phyloP scores from a whole-genome alignment of 2,888 invertebrate genomes.

The Acanthacorydalis orientalis region DNA sequence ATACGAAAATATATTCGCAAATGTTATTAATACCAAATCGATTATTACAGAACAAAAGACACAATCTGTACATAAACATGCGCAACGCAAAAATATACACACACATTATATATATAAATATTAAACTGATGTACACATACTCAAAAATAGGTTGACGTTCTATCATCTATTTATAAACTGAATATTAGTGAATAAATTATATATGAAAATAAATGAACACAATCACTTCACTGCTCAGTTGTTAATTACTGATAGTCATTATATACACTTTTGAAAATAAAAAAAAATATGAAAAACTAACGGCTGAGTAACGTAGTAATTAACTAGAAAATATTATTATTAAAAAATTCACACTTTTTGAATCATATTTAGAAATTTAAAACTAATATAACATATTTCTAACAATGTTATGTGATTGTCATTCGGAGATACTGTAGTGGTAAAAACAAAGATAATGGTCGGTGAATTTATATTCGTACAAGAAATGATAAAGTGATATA shows the following conservation, averaged over 20 bases:
- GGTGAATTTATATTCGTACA: no score
- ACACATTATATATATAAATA: no score
- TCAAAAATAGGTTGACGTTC: no score
- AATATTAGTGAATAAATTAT: neutral
- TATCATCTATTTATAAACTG: neutral
- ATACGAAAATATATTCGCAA: neutral
- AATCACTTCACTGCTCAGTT: slow-evolving; percentile 6
- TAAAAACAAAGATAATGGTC: no score
- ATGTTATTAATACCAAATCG: neutral
- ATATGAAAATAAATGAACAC: neutral
- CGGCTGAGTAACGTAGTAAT: slow-evolving; percentile 2
- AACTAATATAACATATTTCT: no score
- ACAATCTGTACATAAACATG: no score
- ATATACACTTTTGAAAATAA: no score
- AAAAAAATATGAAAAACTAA: neutral
- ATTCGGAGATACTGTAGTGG: no score
- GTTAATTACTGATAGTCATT: neutral
- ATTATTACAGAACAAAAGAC: neutral
- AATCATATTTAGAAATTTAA: slow-evolving; percentile 4
- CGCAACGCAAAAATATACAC: no score
- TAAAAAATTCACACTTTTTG: slow-evolving; percentile 4
- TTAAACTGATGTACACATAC: no score
- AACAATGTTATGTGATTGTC: no score
- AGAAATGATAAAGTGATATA: no score
- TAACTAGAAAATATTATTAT: neutral